These are phyloP conservation scores for Tyto alba DNA, from an alignment of 2,113 vertebrate genomes.

Conservation along the genomic window DNA sequence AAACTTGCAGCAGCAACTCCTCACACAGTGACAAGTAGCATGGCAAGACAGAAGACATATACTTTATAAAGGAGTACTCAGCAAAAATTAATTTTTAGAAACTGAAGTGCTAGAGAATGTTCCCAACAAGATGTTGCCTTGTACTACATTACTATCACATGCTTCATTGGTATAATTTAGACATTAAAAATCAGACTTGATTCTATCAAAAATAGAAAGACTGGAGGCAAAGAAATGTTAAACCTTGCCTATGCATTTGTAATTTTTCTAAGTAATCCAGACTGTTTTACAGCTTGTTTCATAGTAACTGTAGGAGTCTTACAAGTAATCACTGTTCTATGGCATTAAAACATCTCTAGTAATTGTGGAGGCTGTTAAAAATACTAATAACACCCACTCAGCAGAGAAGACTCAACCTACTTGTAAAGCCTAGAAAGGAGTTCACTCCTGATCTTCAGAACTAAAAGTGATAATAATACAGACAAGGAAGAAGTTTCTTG, in stretches of 20 bases:
- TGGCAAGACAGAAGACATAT: accelerated
- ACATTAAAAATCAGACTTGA: neutral
- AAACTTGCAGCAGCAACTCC: neutral
- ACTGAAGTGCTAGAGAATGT: neutral
- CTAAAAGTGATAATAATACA: neutral
- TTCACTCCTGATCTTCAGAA: neutral
- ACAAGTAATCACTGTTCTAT: neutral
- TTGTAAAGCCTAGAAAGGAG: neutral
- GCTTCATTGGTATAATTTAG: neutral
- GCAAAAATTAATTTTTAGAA: neutral
- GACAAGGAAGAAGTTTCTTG: neutral
- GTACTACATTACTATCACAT: neutral
- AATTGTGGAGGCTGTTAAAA: constrained; percentile 20
- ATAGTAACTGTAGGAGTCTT: neutral
- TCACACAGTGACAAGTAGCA: neutral
- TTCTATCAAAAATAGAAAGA: neutral
- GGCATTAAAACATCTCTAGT: constrained; percentile 5
- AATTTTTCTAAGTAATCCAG: neutral
- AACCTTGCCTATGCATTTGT: neutral
- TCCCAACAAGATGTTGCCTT: neutral
- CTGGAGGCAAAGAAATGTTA: neutral
- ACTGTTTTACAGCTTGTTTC: neutral
- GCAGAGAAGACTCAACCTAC: neutral
- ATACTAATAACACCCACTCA: neutral
- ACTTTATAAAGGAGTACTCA: neutral